Evolutionary conservation across 2,113 vertebrate genomes (phyloP), one percentile per base, ranked within the genome.

Genomic region (Jacana jacana): DNA sequence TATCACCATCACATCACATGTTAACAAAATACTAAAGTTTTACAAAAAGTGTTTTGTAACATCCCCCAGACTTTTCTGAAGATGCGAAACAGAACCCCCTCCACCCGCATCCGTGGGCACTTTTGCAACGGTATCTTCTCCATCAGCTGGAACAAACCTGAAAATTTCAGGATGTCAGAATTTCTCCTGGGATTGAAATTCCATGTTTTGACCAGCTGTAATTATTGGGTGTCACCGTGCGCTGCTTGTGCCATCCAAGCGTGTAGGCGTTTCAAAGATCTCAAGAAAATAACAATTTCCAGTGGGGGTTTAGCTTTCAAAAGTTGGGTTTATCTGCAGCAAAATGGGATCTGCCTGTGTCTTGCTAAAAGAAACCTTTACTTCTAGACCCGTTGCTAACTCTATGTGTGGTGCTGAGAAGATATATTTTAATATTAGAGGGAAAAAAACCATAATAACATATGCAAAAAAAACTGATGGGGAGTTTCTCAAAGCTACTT

Each of bases 1-100:
- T 1, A 5, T 8, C 0, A 0, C 37, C 52, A 7, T 19, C 8
- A 1, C 63, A 11, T 40, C 52, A 16, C 2, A 0, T 0, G 3
- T 24, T 49, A 68, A n/a, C 13, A 5, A 51, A 83, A 22, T 15
- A 8, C 2, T 46, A 37, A 37, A 73, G 30, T 54, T 37, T 39
- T 12, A 6, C 42, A 30, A 25, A 35, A 27, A 27, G 68, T 5
- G 4, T 49, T 55, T 87, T 55, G 31, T 35, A 18, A n/a, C 51
- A 23, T 60, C 39, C 13, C 13, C 8, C 3, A 4, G 81, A 11
- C 16, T 55, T 30, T 49, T 24, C 37, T 27, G 28, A 52, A 83
- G 81, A 24, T 30, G 33, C 22, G 9, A 63, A 83, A 9, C 24
- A 40, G 39, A 70, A 4, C 4, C 5, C 49, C 7, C 15, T 4